These are phyloP conservation scores for Melanotaenia trifasciata DNA, from an alignment of 2,797 vertebrate genomes.

Conservation along the genomic window DNA sequence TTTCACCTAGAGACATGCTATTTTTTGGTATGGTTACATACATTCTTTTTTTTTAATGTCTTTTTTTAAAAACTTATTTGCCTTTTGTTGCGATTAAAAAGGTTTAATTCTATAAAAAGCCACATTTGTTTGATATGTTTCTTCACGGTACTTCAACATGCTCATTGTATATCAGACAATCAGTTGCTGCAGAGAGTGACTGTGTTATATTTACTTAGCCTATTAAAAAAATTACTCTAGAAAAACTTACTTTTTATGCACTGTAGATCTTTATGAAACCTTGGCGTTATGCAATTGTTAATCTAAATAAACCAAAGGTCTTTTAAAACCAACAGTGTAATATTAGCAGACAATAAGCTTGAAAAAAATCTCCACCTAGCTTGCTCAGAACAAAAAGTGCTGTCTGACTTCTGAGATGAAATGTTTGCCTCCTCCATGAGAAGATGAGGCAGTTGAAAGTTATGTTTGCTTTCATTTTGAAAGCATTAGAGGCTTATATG, in stretches of 20 bases:
- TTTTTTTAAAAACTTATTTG: background rate
- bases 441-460: constrained; percentile 59
- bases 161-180: background rate
- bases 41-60: background rate
- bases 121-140: background rate
- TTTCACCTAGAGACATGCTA: too few relatives aligned
- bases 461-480: constrained; percentile 77
- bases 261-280: background rate
- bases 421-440: constrained; percentile 71
- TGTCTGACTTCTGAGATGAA: constrained; percentile 60
- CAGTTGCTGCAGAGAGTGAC: background rate
- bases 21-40: background rate
- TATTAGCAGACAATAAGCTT: background rate
- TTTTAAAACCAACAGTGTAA: background rate
- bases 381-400: constrained; percentile 28
- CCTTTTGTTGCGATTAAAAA: background rate
- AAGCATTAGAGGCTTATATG: constrained; percentile 63
- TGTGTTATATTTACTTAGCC: background rate
- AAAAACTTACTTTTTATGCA: background rate
- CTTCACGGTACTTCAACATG: background rate
- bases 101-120: background rate
- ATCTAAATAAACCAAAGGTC: background rate
- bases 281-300: background rate
- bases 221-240: background rate
- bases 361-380: constrained; percentile 13